Conservation (phyloP, 2,113 vertebrate genomes). For the Plecturocebus donacophilus region DNA sequence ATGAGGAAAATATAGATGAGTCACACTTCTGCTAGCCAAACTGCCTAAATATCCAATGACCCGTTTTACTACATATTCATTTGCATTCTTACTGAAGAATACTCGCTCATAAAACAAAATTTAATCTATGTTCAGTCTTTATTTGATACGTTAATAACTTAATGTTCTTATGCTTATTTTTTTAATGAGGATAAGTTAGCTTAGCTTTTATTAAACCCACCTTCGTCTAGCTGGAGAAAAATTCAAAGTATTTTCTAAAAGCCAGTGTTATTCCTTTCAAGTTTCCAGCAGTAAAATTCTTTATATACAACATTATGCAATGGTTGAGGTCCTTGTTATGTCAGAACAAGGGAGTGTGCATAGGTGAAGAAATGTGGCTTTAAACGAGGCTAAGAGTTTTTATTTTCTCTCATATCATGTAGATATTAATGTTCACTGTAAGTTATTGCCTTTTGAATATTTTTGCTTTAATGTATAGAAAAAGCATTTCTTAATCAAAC, state of each 20-base stretch:
- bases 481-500: background rate
- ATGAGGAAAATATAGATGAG: background rate
- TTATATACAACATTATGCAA: background rate
- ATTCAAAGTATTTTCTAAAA: background rate
- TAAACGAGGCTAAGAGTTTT: background rate
- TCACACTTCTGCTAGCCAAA: background rate
- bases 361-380: background rate
- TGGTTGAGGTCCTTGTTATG: background rate
- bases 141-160: background rate
- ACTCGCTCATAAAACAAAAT: background rate
- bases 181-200: background rate
- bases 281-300: background rate
- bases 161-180: background rate
- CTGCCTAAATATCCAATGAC: background rate
- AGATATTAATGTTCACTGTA: background rate
- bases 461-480: background rate
- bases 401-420: background rate
- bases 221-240: background rate
- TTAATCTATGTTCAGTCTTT: background rate
- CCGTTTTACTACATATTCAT: background rate
- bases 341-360: background rate
- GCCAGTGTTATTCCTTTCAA: background rate
- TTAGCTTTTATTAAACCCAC: constrained; percentile 5
- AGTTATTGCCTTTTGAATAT: background rate
- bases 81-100: background rate